phyloP scores from a whole-genome alignment of 2,797 vertebrate species.

The Salarias fasciatus region DNA sequence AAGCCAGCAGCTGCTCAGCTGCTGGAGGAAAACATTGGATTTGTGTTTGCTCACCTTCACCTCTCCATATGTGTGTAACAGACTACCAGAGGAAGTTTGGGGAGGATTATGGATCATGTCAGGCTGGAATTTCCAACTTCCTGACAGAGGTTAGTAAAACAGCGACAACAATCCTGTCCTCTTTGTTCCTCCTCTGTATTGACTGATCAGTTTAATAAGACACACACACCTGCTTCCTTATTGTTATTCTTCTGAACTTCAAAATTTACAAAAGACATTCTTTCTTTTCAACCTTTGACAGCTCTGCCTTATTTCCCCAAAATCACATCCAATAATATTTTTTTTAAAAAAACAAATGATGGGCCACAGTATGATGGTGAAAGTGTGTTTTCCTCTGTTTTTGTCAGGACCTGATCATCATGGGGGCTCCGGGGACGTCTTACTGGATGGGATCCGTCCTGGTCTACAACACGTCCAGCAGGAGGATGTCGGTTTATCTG shows the following conservation, averaged over 20 bases:
- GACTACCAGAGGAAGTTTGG: constrained; percentile 87
- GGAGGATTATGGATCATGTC: constrained; percentile 90
- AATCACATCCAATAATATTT: too few relatives aligned
- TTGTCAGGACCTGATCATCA: constrained; percentile 91
- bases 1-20: constrained; percentile 62
- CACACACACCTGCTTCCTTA: not conserved
- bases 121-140: constrained; percentile 89
- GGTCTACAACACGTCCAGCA: constrained; percentile 86
- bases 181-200: not conserved
- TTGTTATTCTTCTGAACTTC: not conserved
- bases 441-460: constrained; percentile 96
- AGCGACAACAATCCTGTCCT: not conserved
- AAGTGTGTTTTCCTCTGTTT: not conserved
- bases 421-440: constrained; percentile 94
- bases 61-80: constrained; percentile 59
- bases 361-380: constrained; percentile 11
- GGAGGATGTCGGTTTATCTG: constrained; percentile 82
- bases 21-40: constrained; percentile 56
- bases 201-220: not conserved
- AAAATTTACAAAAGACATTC: too few relatives aligned
- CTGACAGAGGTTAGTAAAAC: constrained; percentile 67
- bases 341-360: too few relatives aligned
- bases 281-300: too few relatives aligned
- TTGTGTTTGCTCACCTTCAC: constrained; percentile 41
- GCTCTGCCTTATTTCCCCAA: too few relatives aligned